These are phyloP conservation scores for Ectropis grisescens DNA, from an alignment of 1,140 invertebrate species.

Conservation along the genomic window DNA sequence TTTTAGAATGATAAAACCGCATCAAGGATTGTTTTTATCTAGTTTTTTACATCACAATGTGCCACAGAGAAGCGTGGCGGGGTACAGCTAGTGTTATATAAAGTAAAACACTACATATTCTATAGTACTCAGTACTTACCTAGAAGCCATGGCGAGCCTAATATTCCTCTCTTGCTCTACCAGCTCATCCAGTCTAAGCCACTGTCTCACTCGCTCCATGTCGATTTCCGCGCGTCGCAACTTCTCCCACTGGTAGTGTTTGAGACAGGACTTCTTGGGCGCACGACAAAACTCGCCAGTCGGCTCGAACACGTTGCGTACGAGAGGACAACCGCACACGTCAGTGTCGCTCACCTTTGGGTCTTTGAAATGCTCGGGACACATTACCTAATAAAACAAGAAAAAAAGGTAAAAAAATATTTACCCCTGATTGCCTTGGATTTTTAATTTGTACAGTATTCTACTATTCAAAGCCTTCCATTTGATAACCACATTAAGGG, in stretches of 20 bases:
- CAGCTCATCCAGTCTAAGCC: slow-evolving; percentile 95
- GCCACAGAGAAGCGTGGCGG: too few relatives aligned
- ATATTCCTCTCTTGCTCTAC: slow-evolving; percentile 94
- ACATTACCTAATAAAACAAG: slow-evolving; percentile 84
- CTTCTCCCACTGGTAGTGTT: slow-evolving; percentile 97
- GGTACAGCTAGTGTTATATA: too few relatives aligned
- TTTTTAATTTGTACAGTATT: too few relatives aligned
- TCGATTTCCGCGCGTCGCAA: slow-evolving; percentile 89
- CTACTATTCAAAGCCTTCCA: too few relatives aligned
- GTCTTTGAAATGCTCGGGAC: slow-evolving; percentile 98
- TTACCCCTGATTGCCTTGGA: too few relatives aligned
- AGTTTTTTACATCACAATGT: too few relatives aligned
- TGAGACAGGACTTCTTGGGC: slow-evolving; percentile 92
- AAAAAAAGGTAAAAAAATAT: too few relatives aligned
- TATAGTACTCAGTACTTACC: slow-evolving; percentile 30
- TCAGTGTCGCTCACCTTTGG: slow-evolving; percentile 87
- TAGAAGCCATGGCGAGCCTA: slow-evolving; percentile 86
- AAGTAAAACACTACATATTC: too few relatives aligned
- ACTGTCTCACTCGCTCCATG: slow-evolving; percentile 84
- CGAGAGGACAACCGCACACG: slow-evolving; percentile 93
- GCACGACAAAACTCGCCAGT: slow-evolving; percentile 85
- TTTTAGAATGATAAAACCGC: too few relatives aligned
- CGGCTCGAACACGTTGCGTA: slow-evolving; percentile 83
- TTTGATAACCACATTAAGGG: too few relatives aligned
- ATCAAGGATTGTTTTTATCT: too few relatives aligned